Evolutionary conservation across 2,113 vertebrate genomes (phyloP).

Genomic region (Symphodus melops): DNA sequence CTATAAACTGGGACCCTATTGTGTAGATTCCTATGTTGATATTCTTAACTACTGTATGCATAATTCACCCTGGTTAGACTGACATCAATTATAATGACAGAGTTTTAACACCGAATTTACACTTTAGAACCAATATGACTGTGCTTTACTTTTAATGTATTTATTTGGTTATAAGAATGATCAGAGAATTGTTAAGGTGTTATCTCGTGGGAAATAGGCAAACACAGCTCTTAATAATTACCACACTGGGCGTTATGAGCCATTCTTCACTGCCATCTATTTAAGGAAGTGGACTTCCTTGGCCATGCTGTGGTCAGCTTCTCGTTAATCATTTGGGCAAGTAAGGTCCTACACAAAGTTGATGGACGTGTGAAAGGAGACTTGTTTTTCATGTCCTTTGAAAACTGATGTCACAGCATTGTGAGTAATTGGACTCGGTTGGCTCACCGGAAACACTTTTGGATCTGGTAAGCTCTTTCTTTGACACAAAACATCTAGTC

Average conservation of each 20-base stretch:
- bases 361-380: conserved; percentile 71
- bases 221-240: conserved; percentile 36
- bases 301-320: conserved; percentile 56
- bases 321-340: conserved; percentile 72
- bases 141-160: not conserved
- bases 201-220: conserved; percentile 48
- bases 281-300: conserved; percentile 57
- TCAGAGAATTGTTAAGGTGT: not conserved
- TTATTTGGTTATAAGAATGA: not conserved
- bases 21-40: not conserved
- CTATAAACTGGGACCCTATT: not conserved
- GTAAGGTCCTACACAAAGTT: conserved; percentile 61
- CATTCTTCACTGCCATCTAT: conserved; percentile 58
- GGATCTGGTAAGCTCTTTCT: conserved; percentile 52
- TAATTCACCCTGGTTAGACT: not conserved
- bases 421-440: conserved; percentile 70
- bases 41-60: no score
- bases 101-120: not conserved
- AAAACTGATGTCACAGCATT: conserved; percentile 74
- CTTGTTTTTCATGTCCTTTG: conserved; percentile 67
- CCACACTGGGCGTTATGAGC: conserved; percentile 35
- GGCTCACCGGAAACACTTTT: conserved; percentile 72
- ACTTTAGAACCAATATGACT: not conserved
- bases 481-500: conserved; percentile 58
- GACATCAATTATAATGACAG: not conserved